Conservation (phyloP, 2,113 vertebrate genomes). For the Hepsetus odoe region DNA sequence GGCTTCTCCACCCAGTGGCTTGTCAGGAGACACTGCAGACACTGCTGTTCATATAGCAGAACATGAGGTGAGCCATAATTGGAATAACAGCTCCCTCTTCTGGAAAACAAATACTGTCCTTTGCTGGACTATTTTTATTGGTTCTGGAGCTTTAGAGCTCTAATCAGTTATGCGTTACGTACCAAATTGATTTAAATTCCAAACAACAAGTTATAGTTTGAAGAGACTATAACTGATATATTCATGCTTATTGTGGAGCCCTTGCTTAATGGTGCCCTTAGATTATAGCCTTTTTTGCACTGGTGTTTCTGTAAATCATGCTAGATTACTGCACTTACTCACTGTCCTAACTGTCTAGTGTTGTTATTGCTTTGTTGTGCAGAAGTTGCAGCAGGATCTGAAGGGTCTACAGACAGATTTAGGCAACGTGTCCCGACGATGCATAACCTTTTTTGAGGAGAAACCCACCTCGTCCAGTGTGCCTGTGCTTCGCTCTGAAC, state of each 20-base stretch:
- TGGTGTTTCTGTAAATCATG: too few relatives aligned
- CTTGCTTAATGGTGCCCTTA: too few relatives aligned
- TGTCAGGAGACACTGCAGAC: constrained; percentile 73
- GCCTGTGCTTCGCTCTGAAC: constrained; percentile 82
- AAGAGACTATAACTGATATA: too few relatives aligned
- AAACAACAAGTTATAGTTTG: too few relatives aligned
- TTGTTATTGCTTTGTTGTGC: neutral
- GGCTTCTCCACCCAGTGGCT: constrained; percentile 68
- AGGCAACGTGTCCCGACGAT: constrained; percentile 80
- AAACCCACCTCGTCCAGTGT: constrained; percentile 83
- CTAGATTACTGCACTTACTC: too few relatives aligned
- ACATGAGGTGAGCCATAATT: constrained; percentile 83
- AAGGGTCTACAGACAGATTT: constrained; percentile 79
- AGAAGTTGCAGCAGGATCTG: constrained; percentile 82
- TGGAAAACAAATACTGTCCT: constrained; percentile 35
- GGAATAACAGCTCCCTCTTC: constrained; percentile 50
- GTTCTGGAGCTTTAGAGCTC: too few relatives aligned
- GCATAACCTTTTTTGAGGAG: constrained; percentile 84
- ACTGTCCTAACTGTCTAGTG: neutral
- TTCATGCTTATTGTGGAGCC: too few relatives aligned
- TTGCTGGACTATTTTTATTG: neutral
- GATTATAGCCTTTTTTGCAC: too few relatives aligned
- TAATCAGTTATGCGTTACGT: too few relatives aligned
- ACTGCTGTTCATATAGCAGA: constrained; percentile 80
- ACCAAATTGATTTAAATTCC: too few relatives aligned